phyloP scores from a whole-genome alignment of 2,797 vertebrate genomes.

The Semotilus atromaculatus region DNA sequence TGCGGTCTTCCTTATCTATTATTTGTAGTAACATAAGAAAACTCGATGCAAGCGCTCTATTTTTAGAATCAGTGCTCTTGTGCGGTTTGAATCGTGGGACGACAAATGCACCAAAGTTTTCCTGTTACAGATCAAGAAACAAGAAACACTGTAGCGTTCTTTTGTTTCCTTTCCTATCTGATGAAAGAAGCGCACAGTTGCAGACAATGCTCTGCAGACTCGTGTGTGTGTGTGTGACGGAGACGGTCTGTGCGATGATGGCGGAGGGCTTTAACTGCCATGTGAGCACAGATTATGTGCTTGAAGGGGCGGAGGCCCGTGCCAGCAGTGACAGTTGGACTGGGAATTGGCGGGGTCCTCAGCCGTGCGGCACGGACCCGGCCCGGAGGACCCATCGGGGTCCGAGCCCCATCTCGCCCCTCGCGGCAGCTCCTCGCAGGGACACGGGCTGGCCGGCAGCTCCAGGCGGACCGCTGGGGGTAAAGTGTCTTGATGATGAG shows the following conservation, averaged over 20 bases:
- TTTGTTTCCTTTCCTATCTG: slow-evolving; percentile 66
- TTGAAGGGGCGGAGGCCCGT: slow-evolving; percentile 78
- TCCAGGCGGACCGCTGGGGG: slow-evolving; percentile 71
- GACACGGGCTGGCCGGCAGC: slow-evolving; percentile 72
- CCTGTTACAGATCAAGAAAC: slow-evolving; percentile 43
- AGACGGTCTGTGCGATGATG: slow-evolving; percentile 51
- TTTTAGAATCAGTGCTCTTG: slow-evolving; percentile 24
- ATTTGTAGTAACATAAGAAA: slow-evolving; percentile 33
- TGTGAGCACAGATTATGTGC: slow-evolving; percentile 83
- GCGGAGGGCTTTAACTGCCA: slow-evolving; percentile 80
- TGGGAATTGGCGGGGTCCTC: slow-evolving; percentile 79
- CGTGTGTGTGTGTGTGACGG: background rate
- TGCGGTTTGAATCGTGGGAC: slow-evolving; percentile 32
- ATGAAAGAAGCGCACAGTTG: slow-evolving; percentile 65
- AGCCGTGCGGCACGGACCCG: slow-evolving; percentile 67
- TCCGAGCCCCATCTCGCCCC: slow-evolving; percentile 66
- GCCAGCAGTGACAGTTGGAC: slow-evolving; percentile 87
- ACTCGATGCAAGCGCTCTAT: slow-evolving; percentile 2
- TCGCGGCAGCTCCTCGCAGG: slow-evolving; percentile 53
- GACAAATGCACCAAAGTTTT: slow-evolving; percentile 40
- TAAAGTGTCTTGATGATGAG: slow-evolving; percentile 76
- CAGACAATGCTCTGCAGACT: slow-evolving; percentile 64
- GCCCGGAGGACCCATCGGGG: slow-evolving; percentile 53
- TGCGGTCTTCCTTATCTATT: slow-evolving; percentile 32
- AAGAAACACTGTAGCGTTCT: slow-evolving; percentile 41